Evolutionary conservation across 2,888 invertebrate species (phyloP).

Genomic region (Acronicta alni): DNA sequence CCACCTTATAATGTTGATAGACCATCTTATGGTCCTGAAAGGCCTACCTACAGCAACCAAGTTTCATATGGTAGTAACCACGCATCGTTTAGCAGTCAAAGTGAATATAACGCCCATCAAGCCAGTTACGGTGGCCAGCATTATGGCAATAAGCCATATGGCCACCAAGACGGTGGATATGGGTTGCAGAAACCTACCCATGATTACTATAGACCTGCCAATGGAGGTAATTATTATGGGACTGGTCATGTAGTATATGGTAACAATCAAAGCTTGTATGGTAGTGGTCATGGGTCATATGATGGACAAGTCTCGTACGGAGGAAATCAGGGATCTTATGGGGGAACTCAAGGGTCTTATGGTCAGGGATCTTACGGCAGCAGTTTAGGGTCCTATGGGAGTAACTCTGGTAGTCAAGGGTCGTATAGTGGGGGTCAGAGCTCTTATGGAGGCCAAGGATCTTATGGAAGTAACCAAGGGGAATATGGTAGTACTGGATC

Average conservation of each 20-base stretch:
- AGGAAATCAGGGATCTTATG: slow-evolving; percentile 27
- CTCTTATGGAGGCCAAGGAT: slow-evolving; percentile 15
- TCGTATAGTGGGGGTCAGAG: slow-evolving; percentile 12
- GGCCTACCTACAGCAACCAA: slow-evolving; percentile 24
- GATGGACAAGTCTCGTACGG: slow-evolving; percentile 16
- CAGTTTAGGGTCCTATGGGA: slow-evolving; percentile 30
- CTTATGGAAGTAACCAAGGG: slow-evolving; percentile 17
- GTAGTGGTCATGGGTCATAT: slow-evolving; percentile 12
- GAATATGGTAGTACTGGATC: slow-evolving; percentile 19
- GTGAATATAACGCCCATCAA: slow-evolving; percentile 19
- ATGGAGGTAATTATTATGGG: slow-evolving; percentile 25
- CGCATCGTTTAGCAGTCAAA: slow-evolving; percentile 35
- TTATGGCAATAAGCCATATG: slow-evolving; percentile 23
- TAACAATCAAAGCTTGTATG: slow-evolving; percentile 31
- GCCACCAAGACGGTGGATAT: slow-evolving; percentile 30
- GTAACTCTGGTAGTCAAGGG: slow-evolving; percentile 17
- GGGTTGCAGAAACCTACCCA: slow-evolving; percentile 36
- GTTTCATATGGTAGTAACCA: slow-evolving; percentile 39
- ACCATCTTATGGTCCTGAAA: slow-evolving; percentile 2
- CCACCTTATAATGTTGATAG: background rate
- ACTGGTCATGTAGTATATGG: slow-evolving; percentile 28
- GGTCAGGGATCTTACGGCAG: slow-evolving; percentile 41
- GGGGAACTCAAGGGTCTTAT: slow-evolving; percentile 43
- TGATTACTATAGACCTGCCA: slow-evolving; percentile 28
- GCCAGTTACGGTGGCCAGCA: slow-evolving; percentile 35